phyloP scores from a whole-genome alignment of 2,797 vertebrate genomes.

The Stomatorhinus walkeri region DNA sequence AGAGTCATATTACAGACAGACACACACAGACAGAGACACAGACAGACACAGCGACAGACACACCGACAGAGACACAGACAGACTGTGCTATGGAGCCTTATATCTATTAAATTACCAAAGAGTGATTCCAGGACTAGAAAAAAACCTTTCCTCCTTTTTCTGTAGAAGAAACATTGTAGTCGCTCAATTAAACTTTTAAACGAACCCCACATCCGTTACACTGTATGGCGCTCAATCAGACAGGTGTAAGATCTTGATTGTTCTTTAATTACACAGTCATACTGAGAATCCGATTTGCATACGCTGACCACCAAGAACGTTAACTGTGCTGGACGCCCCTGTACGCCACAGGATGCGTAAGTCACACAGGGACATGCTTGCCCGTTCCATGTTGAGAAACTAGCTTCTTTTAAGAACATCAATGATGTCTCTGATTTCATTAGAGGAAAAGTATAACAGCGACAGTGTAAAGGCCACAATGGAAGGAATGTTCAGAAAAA shows the following conservation, averaged over 20 bases:
- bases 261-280: neutral
- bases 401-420: neutral
- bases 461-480: neutral
- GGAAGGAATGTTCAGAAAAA: neutral
- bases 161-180: neutral
- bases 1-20: neutral
- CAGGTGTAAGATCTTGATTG: neutral
- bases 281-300: neutral
- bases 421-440: neutral
- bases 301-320: neutral
- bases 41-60: neutral
- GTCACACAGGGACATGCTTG: neutral
- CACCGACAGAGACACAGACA: neutral
- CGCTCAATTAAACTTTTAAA: neutral
- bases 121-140: neutral
- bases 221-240: neutral
- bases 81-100: neutral
- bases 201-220: neutral
- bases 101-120: neutral
- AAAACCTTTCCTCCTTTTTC: neutral
- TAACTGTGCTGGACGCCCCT: neutral
- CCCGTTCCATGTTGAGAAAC: neutral
- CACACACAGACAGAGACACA: neutral
- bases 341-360: neutral
- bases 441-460: neutral